Conservation (phyloP, 2,797 vertebrate species). For the Thamnophis elegans region DNA sequence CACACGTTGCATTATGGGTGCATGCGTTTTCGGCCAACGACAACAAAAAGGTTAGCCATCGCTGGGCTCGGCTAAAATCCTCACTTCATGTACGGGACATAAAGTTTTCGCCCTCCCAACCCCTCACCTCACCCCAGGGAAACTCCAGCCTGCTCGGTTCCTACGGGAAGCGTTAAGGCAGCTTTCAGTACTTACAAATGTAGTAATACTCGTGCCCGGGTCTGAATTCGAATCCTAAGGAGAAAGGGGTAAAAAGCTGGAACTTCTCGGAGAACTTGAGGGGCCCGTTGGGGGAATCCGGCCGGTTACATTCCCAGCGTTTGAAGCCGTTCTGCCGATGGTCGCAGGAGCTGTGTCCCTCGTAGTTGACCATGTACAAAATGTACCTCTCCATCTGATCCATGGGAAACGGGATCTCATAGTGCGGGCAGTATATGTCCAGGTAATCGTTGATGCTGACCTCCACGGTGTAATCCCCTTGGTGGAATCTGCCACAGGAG, state of each 20-base stretch:
- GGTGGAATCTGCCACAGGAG: slow-evolving; percentile 74
- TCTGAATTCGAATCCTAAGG: slow-evolving; percentile 93
- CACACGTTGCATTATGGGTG: too few species aligned
- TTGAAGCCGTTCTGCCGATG: slow-evolving; percentile 90
- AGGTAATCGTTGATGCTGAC: slow-evolving; percentile 96
- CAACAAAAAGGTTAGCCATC: too few species aligned
- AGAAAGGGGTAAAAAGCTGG: slow-evolving; percentile 97
- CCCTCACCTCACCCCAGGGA: not conserved
- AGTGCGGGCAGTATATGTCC: slow-evolving; percentile 96
- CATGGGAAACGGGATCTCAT: slow-evolving; percentile 76
- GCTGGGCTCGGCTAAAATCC: not conserved
- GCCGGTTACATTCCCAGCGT: slow-evolving; percentile 94
- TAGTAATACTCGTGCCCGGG: slow-evolving; percentile 95
- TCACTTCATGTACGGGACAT: not conserved
- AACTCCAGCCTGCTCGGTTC: not conserved
- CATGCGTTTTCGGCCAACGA: too few species aligned
- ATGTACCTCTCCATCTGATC: slow-evolving; percentile 88
- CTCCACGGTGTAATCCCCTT: slow-evolving; percentile 89
- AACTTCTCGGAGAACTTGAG: slow-evolving; percentile 97
- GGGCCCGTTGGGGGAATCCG: slow-evolving; percentile 83
- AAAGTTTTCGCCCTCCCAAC: not conserved
- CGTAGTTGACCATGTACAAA: slow-evolving; percentile 93
- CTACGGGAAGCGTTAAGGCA: not conserved
- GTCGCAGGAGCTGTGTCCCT: slow-evolving; percentile 88
- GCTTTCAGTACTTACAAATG: slow-evolving; percentile 82